Evolutionary conservation across 2,113 vertebrate species (phyloP).

Genomic region (Micronycteris hirsuta): DNA sequence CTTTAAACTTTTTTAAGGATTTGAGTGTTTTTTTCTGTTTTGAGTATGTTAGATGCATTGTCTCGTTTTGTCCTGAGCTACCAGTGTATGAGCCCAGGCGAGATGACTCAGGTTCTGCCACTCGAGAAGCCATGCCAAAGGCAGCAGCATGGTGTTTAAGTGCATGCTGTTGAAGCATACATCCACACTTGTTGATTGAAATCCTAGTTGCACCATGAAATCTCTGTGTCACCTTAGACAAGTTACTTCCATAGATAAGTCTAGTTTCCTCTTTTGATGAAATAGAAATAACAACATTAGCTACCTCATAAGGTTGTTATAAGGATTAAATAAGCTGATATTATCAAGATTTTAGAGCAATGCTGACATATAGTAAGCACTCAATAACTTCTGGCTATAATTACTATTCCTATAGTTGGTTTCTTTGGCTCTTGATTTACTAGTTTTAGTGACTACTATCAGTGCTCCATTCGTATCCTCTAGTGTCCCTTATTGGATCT

Average conservation of each 20-base stretch:
- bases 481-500: background rate
- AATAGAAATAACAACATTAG: slow-evolving; percentile 9
- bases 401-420: background rate
- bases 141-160: background rate
- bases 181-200: background rate
- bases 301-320: background rate
- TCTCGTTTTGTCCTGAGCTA: slow-evolving; percentile 15
- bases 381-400: background rate
- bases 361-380: background rate
- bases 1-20: background rate
- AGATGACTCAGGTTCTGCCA: background rate
- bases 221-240: background rate
- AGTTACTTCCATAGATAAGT: background rate
- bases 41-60: background rate
- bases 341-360: background rate
- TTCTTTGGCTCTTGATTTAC: background rate
- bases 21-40: background rate
- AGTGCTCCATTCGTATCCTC: background rate
- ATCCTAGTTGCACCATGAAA: background rate
- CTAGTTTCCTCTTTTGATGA: background rate
- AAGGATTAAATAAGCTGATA: slow-evolving; percentile 2
- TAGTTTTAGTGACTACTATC: background rate
- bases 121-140: background rate
- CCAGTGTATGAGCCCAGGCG: background rate
- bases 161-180: background rate